Percentiles rank a stretch among this genome's conserved stretches.
Conservation (phyloP, 2,888 invertebrate genomes). For the Amphipyra tragopoginis region DNA sequence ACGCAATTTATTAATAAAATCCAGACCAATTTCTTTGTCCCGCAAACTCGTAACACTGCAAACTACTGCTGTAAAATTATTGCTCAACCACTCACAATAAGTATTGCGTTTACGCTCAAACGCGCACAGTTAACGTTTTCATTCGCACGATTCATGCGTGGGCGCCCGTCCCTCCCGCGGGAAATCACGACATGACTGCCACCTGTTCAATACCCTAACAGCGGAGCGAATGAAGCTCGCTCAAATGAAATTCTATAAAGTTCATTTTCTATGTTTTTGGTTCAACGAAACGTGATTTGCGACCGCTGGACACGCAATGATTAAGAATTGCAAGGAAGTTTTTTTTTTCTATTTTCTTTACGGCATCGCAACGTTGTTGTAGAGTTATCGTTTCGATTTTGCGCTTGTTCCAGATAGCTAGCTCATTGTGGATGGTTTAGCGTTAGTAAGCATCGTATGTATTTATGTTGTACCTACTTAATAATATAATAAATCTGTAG, state of each 20-base stretch:
- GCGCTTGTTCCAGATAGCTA: too few species aligned
- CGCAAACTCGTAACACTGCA: too few species aligned
- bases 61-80: too few species aligned
- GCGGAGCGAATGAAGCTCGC: slow-evolving; percentile 8
- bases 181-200: slow-evolving; percentile 69
- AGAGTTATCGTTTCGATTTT: too few species aligned
- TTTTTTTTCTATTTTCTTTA: too few species aligned
- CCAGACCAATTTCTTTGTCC: too few species aligned
- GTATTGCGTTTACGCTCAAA: slow-evolving; percentile 25
- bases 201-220: slow-evolving; percentile 50
- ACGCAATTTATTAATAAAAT: too few species aligned
- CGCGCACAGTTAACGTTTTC: slow-evolving; percentile 26
- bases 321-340: background rate
- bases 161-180: slow-evolving; percentile 57
- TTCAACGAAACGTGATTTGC: slow-evolving; percentile 19
- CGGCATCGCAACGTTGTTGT: too few species aligned
- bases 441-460: too few species aligned
- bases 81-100: background rate
- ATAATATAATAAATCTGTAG: too few species aligned
- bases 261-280: slow-evolving; percentile 10
- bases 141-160: slow-evolving; percentile 48
- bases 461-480: too few species aligned
- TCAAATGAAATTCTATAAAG: slow-evolving; percentile 18
- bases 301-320: background rate
- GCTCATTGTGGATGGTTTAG: too few species aligned